Conservation (phyloP, 2,888 invertebrate species). For the Melieria omissa region DNA sequence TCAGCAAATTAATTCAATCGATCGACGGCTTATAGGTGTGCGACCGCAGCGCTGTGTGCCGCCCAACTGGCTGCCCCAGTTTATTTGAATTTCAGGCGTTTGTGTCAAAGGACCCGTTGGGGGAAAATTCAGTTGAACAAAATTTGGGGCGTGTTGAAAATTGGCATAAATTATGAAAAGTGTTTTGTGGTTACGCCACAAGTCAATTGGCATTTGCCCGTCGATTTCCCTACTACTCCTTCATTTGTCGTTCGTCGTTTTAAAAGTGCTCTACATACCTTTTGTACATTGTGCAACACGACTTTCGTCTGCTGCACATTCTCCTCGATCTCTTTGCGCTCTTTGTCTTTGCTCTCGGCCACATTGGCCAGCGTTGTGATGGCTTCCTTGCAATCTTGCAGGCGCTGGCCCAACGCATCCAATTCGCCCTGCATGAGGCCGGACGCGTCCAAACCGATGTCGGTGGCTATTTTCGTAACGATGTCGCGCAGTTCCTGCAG, state of each 20-base stretch:
- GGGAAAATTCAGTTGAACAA: no score
- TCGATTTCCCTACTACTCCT: no score
- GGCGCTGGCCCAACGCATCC: slow-evolving; percentile 78
- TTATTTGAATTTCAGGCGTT: no score
- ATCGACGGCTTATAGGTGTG: slow-evolving; percentile 1
- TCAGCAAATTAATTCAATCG: slow-evolving; percentile 36
- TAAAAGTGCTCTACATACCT: slow-evolving; percentile 71
- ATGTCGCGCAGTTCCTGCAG: slow-evolving; percentile 77
- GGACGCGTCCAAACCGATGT: slow-evolving; percentile 79
- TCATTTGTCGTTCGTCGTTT: no score
- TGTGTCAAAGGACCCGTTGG: no score
- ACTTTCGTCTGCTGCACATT: slow-evolving; percentile 71
- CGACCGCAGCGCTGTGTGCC: no score
- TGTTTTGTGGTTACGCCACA: no score
- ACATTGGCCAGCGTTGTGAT: slow-evolving; percentile 81
- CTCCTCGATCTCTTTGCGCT: slow-evolving; percentile 69
- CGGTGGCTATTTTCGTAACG: slow-evolving; percentile 81
- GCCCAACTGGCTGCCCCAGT: no score
- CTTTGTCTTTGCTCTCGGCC: slow-evolving; percentile 76
- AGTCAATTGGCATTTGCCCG: no score
- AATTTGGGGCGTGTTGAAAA: no score
- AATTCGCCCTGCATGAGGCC: slow-evolving; percentile 81
- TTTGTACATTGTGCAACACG: slow-evolving; percentile 79
- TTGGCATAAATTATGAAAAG: no score
- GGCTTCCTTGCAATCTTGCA: slow-evolving; percentile 81